These are phyloP conservation scores for Drosophila littoralis DNA, from an alignment of 1,140 invertebrate genomes.

Conservation along the genomic window DNA sequence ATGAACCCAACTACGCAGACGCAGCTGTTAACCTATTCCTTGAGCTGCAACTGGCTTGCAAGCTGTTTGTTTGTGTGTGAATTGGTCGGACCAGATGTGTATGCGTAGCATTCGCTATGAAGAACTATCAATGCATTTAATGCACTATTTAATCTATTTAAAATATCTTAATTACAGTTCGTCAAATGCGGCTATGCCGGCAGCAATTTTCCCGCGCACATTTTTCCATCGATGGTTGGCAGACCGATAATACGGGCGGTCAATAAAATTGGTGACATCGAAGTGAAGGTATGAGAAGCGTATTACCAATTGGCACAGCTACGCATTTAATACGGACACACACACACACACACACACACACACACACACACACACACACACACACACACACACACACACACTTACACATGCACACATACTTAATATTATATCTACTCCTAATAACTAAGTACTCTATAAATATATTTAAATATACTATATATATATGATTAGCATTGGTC, in stretches of 20 bases:
- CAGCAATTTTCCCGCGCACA: slow-evolving; percentile 98
- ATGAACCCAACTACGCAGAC: too few relatives aligned
- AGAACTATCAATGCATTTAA: slow-evolving; percentile 6
- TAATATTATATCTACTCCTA: slow-evolving; percentile 31
- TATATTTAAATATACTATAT: slow-evolving; percentile 41
- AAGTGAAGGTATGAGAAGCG: slow-evolving; percentile 94
- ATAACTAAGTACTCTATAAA: slow-evolving; percentile 26
- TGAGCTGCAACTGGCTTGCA: neutral
- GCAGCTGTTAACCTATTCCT: too few relatives aligned
- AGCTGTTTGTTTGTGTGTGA: neutral
- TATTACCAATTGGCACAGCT: slow-evolving; percentile 61
- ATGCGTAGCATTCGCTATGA: neutral
- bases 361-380: slow-evolving; percentile 14
- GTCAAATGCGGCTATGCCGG: slow-evolving; percentile 99
- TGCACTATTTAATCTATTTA: slow-evolving; percentile 16
- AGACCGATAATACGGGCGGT: slow-evolving; percentile 98
- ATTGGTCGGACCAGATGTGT: neutral
- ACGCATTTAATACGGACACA: slow-evolving; percentile 14
- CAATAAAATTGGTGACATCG: slow-evolving; percentile 99
- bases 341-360: neutral
- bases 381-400: slow-evolving; percentile 9
- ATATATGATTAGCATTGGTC: slow-evolving; percentile 52
- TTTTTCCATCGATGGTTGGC: slow-evolving; percentile 99
- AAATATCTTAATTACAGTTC: slow-evolving; percentile 91
- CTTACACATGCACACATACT: neutral